Base-by-base conservation (phyloP, 2,797 vertebrate genomes). In the Sylvia borin region DNA sequence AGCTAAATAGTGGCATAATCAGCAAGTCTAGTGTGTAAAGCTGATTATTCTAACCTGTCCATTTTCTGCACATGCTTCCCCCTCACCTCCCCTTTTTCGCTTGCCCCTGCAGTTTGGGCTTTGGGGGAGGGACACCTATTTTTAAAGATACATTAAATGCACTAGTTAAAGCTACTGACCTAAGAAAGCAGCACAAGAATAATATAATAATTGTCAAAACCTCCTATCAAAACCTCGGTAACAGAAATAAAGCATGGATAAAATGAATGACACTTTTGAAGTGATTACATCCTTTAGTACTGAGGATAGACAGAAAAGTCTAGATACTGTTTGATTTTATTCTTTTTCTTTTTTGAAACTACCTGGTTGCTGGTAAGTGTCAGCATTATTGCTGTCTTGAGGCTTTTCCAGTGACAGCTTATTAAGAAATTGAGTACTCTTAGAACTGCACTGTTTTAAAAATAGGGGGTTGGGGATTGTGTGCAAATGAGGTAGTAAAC, bases 401-500 rank as follows among this genome's bases (percentile, higher is more conserved):
- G 64, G 48, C 67, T 88, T 95, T 89, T n/a, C n/a, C 66, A 53
- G 71, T 70, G 71, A 68, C 77, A 85, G 82, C 54, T 80, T 58
- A 54, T 72, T 82, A 88, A 88, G 80, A 77, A 95, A 75, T 68
- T 7, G n/a, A 8, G 7, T 36, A 20, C 80, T 91, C 72, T 65
- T 54, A 88, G 65, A 88, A 72, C 61, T 21, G 54, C 9, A 9
- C 16, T 71, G 3, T 73, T 93, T 81, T 65, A 51, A 66, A 89
- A 85, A 24, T 0, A 14, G 38, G 18, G 71, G 64, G 38, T 76
- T 83, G 32, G 11, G 64, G 53, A 45, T 76, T 85, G 65, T 91
- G 54, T 89, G 87, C 66, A 88, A 78, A 96, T 62, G 54, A 91
- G 91, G 81, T 85, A 85, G n/a, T 61, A 75, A 91, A 91, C 86